Evolutionary conservation across 23 tunicate genomes (phyloP), one percentile per base, ranked within the genome.

Genomic region (Trididemnum clinides): DNA sequence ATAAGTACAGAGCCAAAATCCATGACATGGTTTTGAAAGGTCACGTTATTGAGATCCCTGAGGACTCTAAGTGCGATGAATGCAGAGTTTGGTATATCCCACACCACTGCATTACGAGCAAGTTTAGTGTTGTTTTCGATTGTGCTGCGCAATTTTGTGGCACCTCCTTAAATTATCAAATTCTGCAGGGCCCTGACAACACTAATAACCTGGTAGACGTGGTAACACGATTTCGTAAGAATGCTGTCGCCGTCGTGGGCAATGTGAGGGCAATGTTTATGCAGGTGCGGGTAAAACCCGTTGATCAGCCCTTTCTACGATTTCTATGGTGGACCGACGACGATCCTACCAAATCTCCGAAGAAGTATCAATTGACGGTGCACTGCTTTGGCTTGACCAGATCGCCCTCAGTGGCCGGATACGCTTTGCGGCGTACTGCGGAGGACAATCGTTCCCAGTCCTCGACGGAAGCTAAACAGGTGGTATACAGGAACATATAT

Each of bases 261-360:
- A 29, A 73, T 22, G 28, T 73, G 27, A 2, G 18, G 31, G 80
- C 80, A 19, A 73, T 73, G 80, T 73, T 73, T 39, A 37, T 37
- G 27, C 80, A 73, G 80, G 80, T 73, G 4, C 18, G 38, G 28
- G 57, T 73, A 5, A 22, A 23, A 1, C 57, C 54, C 4, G 57
- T 19, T 36, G 80, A 73, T 23, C 54, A 39, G 31, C 3, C 29
- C 28, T 25, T 57, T 2, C 33, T 73, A 6, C 80, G 57, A 2
- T 73, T 73, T 73, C 57, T 73, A 7, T 73, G 80, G 80, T 73
- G 80, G 57, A 37, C 80, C 7, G 80, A 73, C 28, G 80, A 23
- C 29, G 57, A 73, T 22, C 30, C 57, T 28, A 39, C 54, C 10
- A 73, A 73, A 23, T 7, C 54, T 73, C 28, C 26, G 2, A 39